A percentile compares a stretch with the other conserved stretches of the same genome.
Evolutionary conservation across 2,113 vertebrate genomes (phyloP).

Genomic region (Steatornis caripensis): DNA sequence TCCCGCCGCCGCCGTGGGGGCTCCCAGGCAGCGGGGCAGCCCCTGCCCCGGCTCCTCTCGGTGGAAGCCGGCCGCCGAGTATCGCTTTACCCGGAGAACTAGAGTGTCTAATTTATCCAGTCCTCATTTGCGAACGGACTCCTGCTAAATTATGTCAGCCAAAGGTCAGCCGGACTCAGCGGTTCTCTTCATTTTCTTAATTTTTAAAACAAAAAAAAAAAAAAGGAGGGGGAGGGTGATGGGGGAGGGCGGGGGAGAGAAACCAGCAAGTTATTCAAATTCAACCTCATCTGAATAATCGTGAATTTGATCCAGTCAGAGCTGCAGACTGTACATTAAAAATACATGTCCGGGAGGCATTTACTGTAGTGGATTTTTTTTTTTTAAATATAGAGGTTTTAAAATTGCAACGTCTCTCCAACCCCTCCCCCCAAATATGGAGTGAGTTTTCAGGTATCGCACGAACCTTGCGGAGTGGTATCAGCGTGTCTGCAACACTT

Average conservation of each 20-base stretch:
- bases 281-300: slow-evolving; percentile 49
- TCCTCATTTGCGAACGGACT: slow-evolving; percentile 56
- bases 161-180: slow-evolving; percentile 69
- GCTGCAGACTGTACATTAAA: slow-evolving; percentile 42
- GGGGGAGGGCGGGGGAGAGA: neutral
- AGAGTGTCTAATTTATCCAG: slow-evolving; percentile 58
- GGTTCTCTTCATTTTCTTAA: slow-evolving; percentile 37
- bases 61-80: neutral
- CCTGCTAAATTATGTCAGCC: slow-evolving; percentile 61
- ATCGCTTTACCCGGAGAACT: slow-evolving; percentile 41
- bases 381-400: neutral
- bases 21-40: neutral
- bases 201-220: neutral
- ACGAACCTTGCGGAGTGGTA: neutral
- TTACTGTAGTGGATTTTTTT: neutral
- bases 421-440: neutral
- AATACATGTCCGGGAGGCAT: slow-evolving; percentile 50
- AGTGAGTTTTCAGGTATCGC: slow-evolving; percentile 27
- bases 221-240: neutral
- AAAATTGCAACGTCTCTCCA: neutral
- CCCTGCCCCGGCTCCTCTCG: neutral
- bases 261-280: slow-evolving; percentile 37
- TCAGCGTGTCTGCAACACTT: neutral
- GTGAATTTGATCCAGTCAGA: slow-evolving; percentile 52
- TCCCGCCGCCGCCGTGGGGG: neutral